Base-by-base conservation (phyloP, 2,113 vertebrate genomes). In the Bufo gargarizans region DNA sequence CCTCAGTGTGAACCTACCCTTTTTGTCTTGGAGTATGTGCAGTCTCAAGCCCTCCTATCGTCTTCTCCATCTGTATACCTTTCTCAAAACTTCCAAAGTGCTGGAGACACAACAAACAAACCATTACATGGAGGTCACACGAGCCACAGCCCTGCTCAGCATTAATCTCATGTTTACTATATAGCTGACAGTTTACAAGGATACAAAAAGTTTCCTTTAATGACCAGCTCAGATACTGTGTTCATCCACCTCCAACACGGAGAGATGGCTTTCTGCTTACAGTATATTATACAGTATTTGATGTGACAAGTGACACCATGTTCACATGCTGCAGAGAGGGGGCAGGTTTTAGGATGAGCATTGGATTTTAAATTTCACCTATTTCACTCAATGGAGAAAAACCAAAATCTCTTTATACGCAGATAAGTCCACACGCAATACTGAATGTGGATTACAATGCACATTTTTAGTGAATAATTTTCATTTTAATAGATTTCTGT, bases 61-160 rank as follows among this genome's bases (percentile, higher is more conserved):
- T 49, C 71, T 47, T 74, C 53, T 87, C 59, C 13, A 80, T 88
- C 86, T 71, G 86, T 87, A 74, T 61, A 87, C 43, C 78, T 72
- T 71, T 74, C 86, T 82, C 12, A 59, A 53, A 76, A 88, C 22
- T 82, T 88, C 17, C 55, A 88, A 88, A 82, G 81, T 74, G 67
- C 47, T 12, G 86, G 90, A 93, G 87, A 93, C 82, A 93, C 91
- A 92, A 92, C 89, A 92, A 94, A 93, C 93, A 93, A 93, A 93
- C 89, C 82, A 91, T 90, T 92, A 90, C 82, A 90, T 84, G 77
- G 88, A 84, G 92, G 90, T 92, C 93, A 90, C 17, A 0, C 90
- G 89, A 89, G 74, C 83, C 90, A n/a, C 83, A 89, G 90, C 87
- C 91, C 94, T 94, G 94, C 91, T 85, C 89, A 94, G 87, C 86